These are phyloP conservation scores for Todiramphus saurophagus DNA, from an alignment of 2,113 vertebrate species.

Conservation along the genomic window DNA sequence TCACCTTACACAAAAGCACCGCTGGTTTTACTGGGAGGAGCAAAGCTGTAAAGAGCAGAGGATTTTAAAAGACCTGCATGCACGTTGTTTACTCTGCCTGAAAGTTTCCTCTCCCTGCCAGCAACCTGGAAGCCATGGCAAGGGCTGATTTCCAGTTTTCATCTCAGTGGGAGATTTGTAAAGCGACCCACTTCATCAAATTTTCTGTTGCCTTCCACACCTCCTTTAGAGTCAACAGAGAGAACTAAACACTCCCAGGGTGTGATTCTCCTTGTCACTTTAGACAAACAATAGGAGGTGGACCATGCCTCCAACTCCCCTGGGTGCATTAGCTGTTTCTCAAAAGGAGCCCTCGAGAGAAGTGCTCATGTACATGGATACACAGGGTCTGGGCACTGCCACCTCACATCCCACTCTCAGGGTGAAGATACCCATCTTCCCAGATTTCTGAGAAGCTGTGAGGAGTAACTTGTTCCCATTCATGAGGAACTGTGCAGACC, in stretches of 20 bases:
- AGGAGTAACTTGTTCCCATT: background rate
- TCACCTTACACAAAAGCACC: background rate
- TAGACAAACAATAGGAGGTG: background rate
- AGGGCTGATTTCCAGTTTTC: background rate
- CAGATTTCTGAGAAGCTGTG: background rate
- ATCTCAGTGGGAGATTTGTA: background rate
- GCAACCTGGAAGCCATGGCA: background rate
- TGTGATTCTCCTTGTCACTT: background rate
- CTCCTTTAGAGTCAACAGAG: constrained; percentile 22
- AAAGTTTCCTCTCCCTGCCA: background rate
- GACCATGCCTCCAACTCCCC: background rate
- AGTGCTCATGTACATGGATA: fast-evolving
- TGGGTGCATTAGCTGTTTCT: background rate
- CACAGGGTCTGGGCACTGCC: background rate
- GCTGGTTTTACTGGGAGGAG: background rate
- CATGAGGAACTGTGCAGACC: background rate
- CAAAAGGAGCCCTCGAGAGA: background rate
- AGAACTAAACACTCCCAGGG: background rate
- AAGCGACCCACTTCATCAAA: background rate
- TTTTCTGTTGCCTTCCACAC: background rate
- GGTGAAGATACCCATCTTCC: background rate
- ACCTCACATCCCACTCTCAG: background rate
- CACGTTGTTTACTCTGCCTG: background rate
- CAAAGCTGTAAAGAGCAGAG: background rate
- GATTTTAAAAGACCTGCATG: background rate